These are phyloP conservation scores for Drosophila setifemur DNA, from an alignment of 1,140 invertebrate genomes.

Conservation along the genomic window DNA sequence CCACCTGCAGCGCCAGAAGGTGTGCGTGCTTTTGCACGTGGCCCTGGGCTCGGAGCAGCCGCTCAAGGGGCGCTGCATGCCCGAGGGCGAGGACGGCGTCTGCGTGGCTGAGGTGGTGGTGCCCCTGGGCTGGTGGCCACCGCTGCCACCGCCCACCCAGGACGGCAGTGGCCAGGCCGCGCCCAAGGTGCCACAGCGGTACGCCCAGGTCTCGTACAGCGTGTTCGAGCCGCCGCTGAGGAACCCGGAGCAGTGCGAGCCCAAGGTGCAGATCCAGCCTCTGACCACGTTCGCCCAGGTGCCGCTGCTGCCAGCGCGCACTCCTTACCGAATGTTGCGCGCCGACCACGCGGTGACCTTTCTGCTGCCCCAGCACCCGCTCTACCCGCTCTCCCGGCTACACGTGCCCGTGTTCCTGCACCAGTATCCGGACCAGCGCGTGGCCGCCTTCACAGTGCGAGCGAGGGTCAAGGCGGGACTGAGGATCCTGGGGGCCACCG, in stretches of 20 bases:
- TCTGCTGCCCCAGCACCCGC: conserved; percentile 92
- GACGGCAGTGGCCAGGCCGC: conserved; percentile 84
- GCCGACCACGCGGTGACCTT: conserved; percentile 90
- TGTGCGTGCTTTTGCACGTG: conserved; percentile 90
- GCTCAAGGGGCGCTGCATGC: conserved; percentile 92
- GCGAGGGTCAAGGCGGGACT: conserved; percentile 93
- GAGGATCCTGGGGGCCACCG: conserved; percentile 90
- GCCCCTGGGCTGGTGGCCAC: conserved; percentile 94
- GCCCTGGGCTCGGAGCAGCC: conserved; percentile 85
- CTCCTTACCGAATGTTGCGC: conserved; percentile 91
- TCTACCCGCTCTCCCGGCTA: conserved; percentile 93
- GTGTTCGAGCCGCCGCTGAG: conserved; percentile 89
- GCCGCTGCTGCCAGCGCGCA: conserved; percentile 88
- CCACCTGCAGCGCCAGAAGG: conserved; percentile 83
- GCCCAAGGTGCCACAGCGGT: conserved; percentile 86
- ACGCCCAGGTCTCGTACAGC: conserved; percentile 91
- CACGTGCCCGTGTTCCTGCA: conserved; percentile 94
- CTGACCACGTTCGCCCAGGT: conserved; percentile 83
- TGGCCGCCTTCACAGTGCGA: conserved; percentile 92
- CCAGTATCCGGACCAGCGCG: conserved; percentile 84
- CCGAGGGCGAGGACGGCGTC: conserved; percentile 93
- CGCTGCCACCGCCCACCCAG: conserved; percentile 85
- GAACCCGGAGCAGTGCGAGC: conserved; percentile 87
- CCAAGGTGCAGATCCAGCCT: conserved; percentile 89
- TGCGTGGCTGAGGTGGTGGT: conserved; percentile 91